These are phyloP conservation scores for Delia radicum DNA, from an alignment of 1,140 invertebrate species.

Conservation along the genomic window DNA sequence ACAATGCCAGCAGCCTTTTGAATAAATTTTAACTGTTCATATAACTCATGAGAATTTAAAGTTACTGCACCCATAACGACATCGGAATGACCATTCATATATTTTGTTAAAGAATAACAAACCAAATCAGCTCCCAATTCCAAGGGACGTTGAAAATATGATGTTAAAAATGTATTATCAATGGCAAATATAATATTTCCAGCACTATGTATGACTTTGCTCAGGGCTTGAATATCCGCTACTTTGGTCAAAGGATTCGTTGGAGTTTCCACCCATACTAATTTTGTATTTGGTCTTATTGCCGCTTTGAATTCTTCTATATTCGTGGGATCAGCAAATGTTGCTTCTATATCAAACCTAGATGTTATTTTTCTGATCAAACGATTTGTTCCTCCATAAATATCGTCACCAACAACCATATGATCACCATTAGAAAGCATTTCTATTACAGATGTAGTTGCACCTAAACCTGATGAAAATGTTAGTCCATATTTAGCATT, in stretches of 20 bases:
- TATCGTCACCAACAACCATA: constrained; percentile 86
- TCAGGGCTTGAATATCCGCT: constrained; percentile 80
- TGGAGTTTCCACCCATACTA: constrained; percentile 96
- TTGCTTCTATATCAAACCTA: constrained; percentile 70
- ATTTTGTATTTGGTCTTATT: constrained; percentile 84
- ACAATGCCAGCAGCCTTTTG: constrained; percentile 89
- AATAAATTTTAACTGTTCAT: constrained; percentile 74
- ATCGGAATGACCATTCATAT: constrained; percentile 98
- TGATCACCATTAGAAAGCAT: constrained; percentile 86
- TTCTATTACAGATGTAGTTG: constrained; percentile 73
- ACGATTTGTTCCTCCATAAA: constrained; percentile 91
- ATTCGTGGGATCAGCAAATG: constrained; percentile 82
- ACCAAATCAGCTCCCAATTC: constrained; percentile 89
- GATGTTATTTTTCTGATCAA: constrained; percentile 61
- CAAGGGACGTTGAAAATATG: constrained; percentile 91
- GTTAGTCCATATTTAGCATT: constrained; percentile 82
- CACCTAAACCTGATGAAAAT: constrained; percentile 90
- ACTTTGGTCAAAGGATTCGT: constrained; percentile 96
- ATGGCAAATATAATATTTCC: constrained; percentile 81
- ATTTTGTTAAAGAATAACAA: constrained; percentile 94
- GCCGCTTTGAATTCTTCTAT: constrained; percentile 67
- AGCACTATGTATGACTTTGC: constrained; percentile 62
- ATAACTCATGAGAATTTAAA: constrained; percentile 72
- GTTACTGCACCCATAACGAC: constrained; percentile 93
- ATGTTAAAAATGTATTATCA: constrained; percentile 96